Evolutionary conservation across 2,113 vertebrate species (phyloP).

Genomic region (Leptobrachium leishanense): DNA sequence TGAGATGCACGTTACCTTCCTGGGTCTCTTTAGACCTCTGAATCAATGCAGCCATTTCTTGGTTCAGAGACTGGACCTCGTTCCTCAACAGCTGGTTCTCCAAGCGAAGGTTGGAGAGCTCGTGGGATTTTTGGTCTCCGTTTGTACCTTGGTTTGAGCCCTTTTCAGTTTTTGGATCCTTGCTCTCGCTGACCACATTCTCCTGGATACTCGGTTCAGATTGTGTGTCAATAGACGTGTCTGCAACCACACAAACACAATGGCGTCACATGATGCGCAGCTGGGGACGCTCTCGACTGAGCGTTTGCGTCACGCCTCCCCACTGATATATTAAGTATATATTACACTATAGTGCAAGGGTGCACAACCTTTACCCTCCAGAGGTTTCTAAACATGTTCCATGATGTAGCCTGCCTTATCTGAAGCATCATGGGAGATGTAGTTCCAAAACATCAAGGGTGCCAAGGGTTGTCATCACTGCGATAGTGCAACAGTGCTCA

Average conservation of each 20-base stretch:
- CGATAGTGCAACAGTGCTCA: no score
- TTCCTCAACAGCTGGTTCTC: constrained; percentile 93
- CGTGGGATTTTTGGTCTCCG: constrained; percentile 70
- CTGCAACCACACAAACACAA: constrained; percentile 53
- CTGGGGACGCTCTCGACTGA: no score
- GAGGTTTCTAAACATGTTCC: no score
- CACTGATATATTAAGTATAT: no score
- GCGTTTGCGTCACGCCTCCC: no score
- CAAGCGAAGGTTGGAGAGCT: constrained; percentile 89
- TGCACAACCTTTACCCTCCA: no score
- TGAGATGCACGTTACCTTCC: constrained; percentile 71
- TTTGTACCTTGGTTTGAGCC: constrained; percentile 54
- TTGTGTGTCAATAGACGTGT: constrained; percentile 73
- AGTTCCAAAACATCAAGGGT: no score
- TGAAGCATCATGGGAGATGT: no score
- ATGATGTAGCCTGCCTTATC: no score
- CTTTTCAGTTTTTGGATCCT: constrained; percentile 41
- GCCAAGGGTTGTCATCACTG: no score
- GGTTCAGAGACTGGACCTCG: constrained; percentile 94
- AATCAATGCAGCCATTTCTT: constrained; percentile 92
- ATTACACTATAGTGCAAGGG: no score
- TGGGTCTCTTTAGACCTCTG: constrained; percentile 91
- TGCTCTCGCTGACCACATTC: constrained; percentile 35
- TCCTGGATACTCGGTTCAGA: constrained; percentile 68
- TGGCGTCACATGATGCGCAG: no score